These are phyloP conservation scores for Acyrthosiphon pisum DNA, from an alignment of 1,140 invertebrate genomes.

Conservation along the genomic window DNA sequence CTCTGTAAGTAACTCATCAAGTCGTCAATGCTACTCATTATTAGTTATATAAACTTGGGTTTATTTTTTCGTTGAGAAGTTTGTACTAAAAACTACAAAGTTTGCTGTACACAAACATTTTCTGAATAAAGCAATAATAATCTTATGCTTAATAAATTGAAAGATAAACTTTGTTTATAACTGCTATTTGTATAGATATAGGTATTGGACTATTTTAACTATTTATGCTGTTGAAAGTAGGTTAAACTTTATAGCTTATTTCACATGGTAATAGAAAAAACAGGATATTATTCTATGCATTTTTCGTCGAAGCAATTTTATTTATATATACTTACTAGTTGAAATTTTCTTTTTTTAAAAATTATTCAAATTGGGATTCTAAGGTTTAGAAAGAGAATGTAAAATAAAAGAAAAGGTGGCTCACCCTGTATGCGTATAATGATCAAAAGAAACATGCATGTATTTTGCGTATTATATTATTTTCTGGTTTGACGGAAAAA, in stretches of 20 bases:
- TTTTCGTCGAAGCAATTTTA: neutral
- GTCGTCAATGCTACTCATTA: neutral
- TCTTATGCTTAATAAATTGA: neutral
- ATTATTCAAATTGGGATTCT: neutral
- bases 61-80: neutral
- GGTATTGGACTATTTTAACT: neutral
- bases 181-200: neutral
- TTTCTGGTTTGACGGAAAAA: neutral
- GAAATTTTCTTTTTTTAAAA: neutral
- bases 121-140: neutral
- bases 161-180: neutral
- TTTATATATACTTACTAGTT: neutral
- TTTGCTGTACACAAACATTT: neutral
- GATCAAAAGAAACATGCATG: neutral
- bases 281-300: neutral
- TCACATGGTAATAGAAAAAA: neutral
- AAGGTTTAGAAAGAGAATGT: neutral
- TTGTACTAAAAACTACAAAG: neutral
- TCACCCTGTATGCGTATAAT: neutral
- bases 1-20: neutral
- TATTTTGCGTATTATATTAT: neutral
- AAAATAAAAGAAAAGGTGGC: neutral
- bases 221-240: neutral
- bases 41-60: neutral
- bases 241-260: constrained; percentile 1